Evolutionary conservation across 2,113 vertebrate species (phyloP).

Genomic region (Anguilla rostrata): DNA sequence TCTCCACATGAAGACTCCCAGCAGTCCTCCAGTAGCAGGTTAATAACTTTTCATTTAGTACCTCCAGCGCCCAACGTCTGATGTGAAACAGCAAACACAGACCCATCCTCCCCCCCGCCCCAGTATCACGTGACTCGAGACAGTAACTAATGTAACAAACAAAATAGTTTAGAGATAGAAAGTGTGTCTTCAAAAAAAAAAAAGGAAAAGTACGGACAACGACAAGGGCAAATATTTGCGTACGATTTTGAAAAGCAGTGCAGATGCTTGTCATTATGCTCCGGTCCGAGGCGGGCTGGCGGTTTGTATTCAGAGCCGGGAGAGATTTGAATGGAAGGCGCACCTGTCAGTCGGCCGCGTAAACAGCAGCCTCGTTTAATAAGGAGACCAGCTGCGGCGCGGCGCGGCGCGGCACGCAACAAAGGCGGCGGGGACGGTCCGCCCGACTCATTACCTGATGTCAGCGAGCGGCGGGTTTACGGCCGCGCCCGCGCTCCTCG

Average conservation of each 20-base stretch:
- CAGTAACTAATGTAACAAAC: conserved; percentile 8
- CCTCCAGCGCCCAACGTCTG: background rate
- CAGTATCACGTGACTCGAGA: background rate
- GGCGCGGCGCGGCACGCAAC: background rate
- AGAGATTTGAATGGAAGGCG: conserved; percentile 11
- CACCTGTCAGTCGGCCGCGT: conserved; percentile 22
- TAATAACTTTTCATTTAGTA: background rate
- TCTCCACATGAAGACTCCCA: background rate
- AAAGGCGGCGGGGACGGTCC: background rate
- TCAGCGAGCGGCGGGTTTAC: background rate
- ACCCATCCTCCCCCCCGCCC: background rate
- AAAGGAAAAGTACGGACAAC: background rate
- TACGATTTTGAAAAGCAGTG: conserved; percentile 20
- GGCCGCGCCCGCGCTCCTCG: background rate
- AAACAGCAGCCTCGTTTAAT: conserved; percentile 28
- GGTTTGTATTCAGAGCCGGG: background rate
- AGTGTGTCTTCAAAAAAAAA: background rate
- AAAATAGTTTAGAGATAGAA: background rate
- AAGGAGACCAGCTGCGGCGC: conserved; percentile 12
- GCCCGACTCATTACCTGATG: conserved; percentile 12
- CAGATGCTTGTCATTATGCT: conserved; percentile 18
- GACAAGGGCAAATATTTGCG: conserved; percentile 22
- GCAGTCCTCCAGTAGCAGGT: background rate
- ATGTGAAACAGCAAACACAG: background rate
- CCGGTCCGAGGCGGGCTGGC: conserved; percentile 10